Percentiles rank a stretch among this genome's conserved stretches.
phyloP scores from a whole-genome alignment of 1,140 invertebrate genomes.

The Eumaeus atala region DNA sequence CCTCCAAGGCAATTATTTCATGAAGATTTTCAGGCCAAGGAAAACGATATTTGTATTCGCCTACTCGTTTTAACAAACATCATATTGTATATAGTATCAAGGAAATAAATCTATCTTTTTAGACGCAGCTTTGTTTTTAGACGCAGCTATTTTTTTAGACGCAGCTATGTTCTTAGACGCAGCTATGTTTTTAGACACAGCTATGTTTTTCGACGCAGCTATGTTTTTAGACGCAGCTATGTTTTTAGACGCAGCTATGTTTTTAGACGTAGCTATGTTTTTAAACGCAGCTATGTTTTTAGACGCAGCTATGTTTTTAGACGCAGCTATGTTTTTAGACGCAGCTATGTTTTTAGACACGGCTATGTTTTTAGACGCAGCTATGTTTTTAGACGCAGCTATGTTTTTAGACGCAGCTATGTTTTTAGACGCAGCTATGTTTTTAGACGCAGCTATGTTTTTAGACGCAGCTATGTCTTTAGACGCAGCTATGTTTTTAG shows the following conservation, averaged over 20 bases:
- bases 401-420: constrained; percentile 13
- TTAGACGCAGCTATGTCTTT: too few species aligned
- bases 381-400: constrained; percentile 12
- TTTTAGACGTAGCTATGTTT: too few species aligned
- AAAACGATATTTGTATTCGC: too few species aligned
- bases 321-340: constrained; percentile 12
- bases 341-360: constrained; percentile 12
- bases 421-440: constrained; percentile 12
- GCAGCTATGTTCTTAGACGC: too few species aligned
- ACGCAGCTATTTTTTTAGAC: constrained; percentile 12
- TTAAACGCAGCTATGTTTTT: too few species aligned
- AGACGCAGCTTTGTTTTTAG: constrained; percentile 13
- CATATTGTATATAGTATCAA: too few species aligned
- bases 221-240: constrained; percentile 13
- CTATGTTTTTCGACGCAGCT: too few species aligned
- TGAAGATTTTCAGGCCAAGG: too few species aligned
- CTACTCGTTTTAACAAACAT: too few species aligned
- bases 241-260: constrained; percentile 12
- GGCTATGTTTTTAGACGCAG: constrained; percentile 12
- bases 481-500: constrained; percentile 14
- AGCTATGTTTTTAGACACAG: constrained; percentile 12
- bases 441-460: constrained; percentile 14
- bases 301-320: constrained; percentile 13
- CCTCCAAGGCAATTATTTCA: too few species aligned
- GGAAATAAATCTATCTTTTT: constrained; percentile 5